Evolutionary conservation across 2,888 invertebrate genomes (phyloP), one percentile per base, ranked within the genome.

Genomic region (Thumatha senex): DNA sequence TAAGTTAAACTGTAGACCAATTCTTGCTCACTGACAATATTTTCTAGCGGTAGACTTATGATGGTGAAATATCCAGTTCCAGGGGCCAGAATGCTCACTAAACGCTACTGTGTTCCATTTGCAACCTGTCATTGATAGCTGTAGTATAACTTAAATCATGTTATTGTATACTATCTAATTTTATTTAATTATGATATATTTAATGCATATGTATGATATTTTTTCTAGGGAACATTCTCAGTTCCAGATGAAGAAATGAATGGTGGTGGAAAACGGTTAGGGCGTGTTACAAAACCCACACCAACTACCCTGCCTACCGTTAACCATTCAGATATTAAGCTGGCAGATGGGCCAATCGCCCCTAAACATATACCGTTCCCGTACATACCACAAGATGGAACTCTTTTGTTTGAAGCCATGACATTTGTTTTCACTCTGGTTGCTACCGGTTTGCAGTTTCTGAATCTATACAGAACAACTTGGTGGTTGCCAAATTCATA

Each of bases 401-500:
- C 96, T 63, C 80, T 98, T 42, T 90, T 95, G 46, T 98, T 98
- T 89, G 98, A 99, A 85, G 88, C 94, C 1, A 93, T 98, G 74
- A 95, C 97, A 78, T 96, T 98, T 80, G 84, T 95, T 10, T 97
- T 97, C 78, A 95, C 96, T 0, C 83, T 96, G 24, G 93, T 96
- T 39, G 95, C 96, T 0, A 95, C 97, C 15, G 95, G 95, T 48
- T 92, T 98, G 49, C 99, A 99, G 87, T 97, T 98, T 78, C 92
- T 99, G 38, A 98, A 99, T 89, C 93, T 99, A 34, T 99, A 99
- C 78, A 94, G 98, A 66, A 98, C 98, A 1, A 96, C 97, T 11
- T 99, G 98, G 98, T 99, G 99, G 99, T 84, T 99, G 46, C 98
- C 98, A 0, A 95, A 98, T 78, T 98, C 98, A 0, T 95, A 97